Percentiles rank a stretch among this genome's conserved stretches.
These are phyloP conservation scores for Zaprionus nigranus DNA, from an alignment of 1,140 invertebrate genomes.

Conservation along the genomic window DNA sequence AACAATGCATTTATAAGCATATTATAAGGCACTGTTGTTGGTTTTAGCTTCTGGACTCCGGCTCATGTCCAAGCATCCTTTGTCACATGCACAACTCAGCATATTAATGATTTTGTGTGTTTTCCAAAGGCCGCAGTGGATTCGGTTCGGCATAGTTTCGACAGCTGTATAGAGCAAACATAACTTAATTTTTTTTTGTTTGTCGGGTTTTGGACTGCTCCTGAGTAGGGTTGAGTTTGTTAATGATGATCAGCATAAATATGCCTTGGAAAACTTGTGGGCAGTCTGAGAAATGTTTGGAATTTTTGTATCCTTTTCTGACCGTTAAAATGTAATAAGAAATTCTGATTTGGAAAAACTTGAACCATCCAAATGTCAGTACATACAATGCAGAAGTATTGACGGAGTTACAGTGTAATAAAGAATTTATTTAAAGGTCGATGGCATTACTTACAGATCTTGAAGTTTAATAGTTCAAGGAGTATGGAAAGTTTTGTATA, in stretches of 20 bases:
- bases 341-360: not conserved
- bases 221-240: slow-evolving; percentile 43
- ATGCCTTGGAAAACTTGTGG: slow-evolving; percentile 10
- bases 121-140: not conserved
- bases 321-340: slow-evolving; percentile 1
- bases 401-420: not conserved
- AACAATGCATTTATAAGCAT: slow-evolving; percentile 79
- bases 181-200: slow-evolving; percentile 82
- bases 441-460: not conserved
- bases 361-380: not conserved
- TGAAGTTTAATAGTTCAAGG: not conserved
- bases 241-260: slow-evolving; percentile 80
- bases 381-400: not conserved
- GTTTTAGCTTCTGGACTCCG: not conserved
- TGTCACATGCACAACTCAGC: slow-evolving; percentile 79
- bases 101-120: slow-evolving; percentile 71
- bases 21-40: slow-evolving; percentile 78
- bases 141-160: slow-evolving; percentile 60
- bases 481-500: slow-evolving; percentile 4
- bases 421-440: not conserved
- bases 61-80: slow-evolving; percentile 54
- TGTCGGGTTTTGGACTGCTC: slow-evolving; percentile 51
- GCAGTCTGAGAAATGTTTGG: slow-evolving; percentile 6
- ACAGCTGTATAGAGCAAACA: slow-evolving; percentile 49
- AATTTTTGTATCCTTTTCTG: not conserved